These are phyloP conservation scores for Capreolus pygargus DNA, from an alignment of 2,113 vertebrate genomes.

Conservation along the genomic window DNA sequence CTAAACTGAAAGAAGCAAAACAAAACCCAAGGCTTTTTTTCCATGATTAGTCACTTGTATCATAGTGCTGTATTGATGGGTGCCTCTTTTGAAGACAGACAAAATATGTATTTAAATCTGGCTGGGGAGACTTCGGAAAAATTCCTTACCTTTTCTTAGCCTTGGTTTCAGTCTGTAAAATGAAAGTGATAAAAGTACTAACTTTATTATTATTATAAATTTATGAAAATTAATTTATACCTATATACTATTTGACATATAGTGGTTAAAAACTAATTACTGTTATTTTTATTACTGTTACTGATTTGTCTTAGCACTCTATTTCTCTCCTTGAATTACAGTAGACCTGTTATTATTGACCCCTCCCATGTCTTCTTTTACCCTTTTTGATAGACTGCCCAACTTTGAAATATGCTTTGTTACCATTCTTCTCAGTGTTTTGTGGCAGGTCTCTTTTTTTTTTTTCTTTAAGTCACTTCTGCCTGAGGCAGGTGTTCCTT, in stretches of 20 bases:
- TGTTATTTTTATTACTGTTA: neutral
- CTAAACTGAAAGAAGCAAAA: neutral
- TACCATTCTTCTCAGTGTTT: neutral
- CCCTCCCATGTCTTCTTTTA: neutral
- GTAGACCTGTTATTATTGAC: neutral
- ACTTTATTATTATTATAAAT: neutral
- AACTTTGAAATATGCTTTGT: slow-evolving; percentile 19
- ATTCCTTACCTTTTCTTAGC: neutral
- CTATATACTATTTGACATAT: neutral
- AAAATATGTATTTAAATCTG: neutral
- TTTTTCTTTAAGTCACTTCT: neutral
- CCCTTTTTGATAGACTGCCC: neutral
- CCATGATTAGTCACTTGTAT: neutral
- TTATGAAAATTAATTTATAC: neutral
- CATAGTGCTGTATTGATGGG: neutral
- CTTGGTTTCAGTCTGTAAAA: neutral
- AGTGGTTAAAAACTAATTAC: neutral
- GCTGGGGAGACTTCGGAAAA: neutral
- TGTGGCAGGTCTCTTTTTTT: neutral
- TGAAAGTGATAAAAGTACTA: neutral
- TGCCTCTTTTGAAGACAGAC: neutral
- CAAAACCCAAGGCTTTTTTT: neutral
- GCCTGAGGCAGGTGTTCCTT: neutral
- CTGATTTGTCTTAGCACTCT: neutral
- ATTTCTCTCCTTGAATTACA: neutral